Evolutionary conservation across 1,140 invertebrate genomes (phyloP).

Genomic region (Pomacea maculata): DNA sequence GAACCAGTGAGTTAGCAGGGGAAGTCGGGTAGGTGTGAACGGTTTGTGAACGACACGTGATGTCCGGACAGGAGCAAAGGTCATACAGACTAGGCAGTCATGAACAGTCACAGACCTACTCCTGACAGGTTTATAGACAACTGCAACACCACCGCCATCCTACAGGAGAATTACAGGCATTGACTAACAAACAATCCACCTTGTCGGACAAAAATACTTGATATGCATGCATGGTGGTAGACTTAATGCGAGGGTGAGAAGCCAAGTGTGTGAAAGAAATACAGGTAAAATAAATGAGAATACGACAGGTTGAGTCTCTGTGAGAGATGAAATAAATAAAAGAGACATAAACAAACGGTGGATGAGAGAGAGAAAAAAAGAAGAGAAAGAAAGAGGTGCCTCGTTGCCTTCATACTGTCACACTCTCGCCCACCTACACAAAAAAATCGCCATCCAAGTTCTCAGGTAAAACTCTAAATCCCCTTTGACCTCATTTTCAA

Average conservation of each 20-base stretch:
- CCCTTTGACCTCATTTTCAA: no score
- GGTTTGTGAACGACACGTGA: no score
- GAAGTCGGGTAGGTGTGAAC: no score
- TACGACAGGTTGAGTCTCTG: neutral
- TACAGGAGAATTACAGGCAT: conserved; percentile 1
- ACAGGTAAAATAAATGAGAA: neutral
- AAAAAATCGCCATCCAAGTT: no score
- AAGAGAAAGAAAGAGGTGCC: neutral
- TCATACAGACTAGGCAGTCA: no score
- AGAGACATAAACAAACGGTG: neutral
- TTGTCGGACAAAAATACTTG: neutral
- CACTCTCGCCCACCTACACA: no score
- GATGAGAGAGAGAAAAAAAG: conserved; percentile 8
- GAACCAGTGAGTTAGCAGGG: no score
- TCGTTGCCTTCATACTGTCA: no score
- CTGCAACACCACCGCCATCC: neutral
- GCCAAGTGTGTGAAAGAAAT: conserved; percentile 13
- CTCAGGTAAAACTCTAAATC: no score
- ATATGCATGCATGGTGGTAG: neutral
- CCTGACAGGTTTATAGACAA: neutral
- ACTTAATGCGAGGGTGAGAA: conserved; percentile 13
- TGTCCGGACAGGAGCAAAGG: no score
- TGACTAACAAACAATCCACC: neutral
- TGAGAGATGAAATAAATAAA: conserved; percentile 8
- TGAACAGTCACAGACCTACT: neutral